phyloP scores from a whole-genome alignment of 2,113 vertebrate genomes.

The Bos javanicus region DNA sequence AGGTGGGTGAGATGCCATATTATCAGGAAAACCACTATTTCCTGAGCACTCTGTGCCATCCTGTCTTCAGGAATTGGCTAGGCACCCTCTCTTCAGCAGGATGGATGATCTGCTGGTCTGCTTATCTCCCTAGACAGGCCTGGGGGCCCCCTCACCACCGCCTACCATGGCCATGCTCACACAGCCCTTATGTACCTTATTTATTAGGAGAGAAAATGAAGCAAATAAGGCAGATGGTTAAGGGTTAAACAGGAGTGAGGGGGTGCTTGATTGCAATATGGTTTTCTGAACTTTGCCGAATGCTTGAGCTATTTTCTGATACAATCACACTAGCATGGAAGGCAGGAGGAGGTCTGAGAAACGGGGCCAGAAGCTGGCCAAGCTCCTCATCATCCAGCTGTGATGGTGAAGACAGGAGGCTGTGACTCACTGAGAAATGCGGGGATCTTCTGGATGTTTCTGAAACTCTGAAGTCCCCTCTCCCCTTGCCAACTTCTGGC shows the following conservation, averaged over 20 bases:
- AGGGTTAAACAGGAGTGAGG: not conserved
- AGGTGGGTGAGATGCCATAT: fast-evolving
- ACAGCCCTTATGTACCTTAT: too few species aligned
- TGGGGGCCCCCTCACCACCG: not conserved
- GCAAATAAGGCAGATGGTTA: not conserved
- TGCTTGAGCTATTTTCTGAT: not conserved
- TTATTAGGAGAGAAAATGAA: not conserved
- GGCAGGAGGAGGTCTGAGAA: not conserved
- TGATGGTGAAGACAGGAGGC: not conserved
- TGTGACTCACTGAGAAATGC: not conserved
- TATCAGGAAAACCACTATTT: not conserved
- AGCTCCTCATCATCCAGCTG: not conserved
- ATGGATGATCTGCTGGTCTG: not conserved
- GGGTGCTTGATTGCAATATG: fast-evolving
- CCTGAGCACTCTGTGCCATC: not conserved
- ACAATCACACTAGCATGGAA: not conserved
- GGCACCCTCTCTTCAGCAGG: too few species aligned
- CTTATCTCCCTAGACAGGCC: not conserved
- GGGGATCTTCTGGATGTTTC: not conserved
- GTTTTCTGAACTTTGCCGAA: not conserved
- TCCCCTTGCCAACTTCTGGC: not conserved
- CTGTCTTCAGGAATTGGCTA: not conserved
- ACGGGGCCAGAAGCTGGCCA: not conserved
- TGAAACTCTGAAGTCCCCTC: not conserved
- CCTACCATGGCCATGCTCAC: not conserved